A percentile compares a stretch with the other conserved stretches of the same genome.
phyloP scores from a whole-genome alignment of 1,140 invertebrate genomes.

The Polypedilum pembai region DNA sequence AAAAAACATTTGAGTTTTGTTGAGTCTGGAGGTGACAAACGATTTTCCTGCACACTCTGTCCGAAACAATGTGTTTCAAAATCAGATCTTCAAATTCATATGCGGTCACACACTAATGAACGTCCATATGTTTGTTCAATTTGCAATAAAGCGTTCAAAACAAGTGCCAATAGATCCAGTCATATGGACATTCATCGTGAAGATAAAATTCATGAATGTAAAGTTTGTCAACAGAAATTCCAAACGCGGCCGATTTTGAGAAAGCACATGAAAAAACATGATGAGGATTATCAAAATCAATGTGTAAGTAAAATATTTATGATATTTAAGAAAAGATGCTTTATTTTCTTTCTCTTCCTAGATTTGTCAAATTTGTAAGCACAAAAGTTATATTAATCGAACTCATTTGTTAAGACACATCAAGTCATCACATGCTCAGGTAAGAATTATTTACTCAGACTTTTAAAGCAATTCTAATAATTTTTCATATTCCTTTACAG shows the following conservation, averaged over 20 bases:
- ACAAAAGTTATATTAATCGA: neutral
- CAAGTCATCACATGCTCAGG: neutral
- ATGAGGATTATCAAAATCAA: neutral
- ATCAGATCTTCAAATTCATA: conserved; percentile 2
- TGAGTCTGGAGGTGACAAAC: neutral
- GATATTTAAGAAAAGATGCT: neutral
- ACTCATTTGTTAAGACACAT: neutral
- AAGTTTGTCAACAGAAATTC: neutral
- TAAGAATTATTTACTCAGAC: too few species aligned
- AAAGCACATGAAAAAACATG: conserved; percentile 10
- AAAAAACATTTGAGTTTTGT: neutral
- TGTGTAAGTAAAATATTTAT: neutral
- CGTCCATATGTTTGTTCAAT: neutral
- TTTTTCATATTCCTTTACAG: neutral
- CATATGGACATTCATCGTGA: neutral
- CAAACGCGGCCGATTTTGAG: neutral
- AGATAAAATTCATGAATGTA: neutral
- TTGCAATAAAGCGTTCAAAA: conserved; percentile 3
- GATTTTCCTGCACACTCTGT: neutral
- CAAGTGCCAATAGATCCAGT: neutral
- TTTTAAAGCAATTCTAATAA: too few species aligned
- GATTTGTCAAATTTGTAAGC: conserved; percentile 1
- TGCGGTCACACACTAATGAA: neutral
- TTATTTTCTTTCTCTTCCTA: neutral
- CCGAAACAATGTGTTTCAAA: neutral